Conservation (phyloP, 1,140 invertebrate species). For the Grapholita molesta region DNA sequence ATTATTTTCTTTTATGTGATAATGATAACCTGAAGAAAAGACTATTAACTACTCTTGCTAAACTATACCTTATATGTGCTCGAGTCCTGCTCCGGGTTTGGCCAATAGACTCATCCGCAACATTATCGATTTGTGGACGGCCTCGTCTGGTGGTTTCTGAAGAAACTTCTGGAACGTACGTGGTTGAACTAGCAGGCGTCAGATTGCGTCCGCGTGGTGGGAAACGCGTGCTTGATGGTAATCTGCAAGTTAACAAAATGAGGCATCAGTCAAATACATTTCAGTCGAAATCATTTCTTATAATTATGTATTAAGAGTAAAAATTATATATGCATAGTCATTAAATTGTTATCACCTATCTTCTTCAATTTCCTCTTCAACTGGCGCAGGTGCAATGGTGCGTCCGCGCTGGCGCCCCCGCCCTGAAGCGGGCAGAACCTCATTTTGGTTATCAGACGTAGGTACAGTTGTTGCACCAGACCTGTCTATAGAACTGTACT, state of each 20-base stretch:
- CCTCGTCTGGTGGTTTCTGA: constrained; percentile 72
- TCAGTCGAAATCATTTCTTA: no score
- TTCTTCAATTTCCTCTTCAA: constrained; percentile 77
- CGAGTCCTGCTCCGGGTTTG: constrained; percentile 72
- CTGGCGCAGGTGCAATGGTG: constrained; percentile 75
- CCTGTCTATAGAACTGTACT: constrained; percentile 84
- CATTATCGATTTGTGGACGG: constrained; percentile 65
- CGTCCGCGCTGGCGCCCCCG: constrained; percentile 79
- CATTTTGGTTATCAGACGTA: constrained; percentile 81
- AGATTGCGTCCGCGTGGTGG: constrained; percentile 84
- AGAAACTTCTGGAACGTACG: constrained; percentile 53
- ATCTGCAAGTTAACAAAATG: constrained; percentile 65
- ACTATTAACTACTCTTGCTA: no score
- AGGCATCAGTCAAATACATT: constrained; percentile 22
- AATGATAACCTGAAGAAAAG: no score
- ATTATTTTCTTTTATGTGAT: no score
- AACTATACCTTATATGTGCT: constrained; percentile 72
- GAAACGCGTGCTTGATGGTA: constrained; percentile 88
- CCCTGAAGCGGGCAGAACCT: constrained; percentile 81
- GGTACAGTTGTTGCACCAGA: constrained; percentile 69
- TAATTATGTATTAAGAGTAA: no score
- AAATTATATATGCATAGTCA: constrained; percentile 11
- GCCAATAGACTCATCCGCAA: constrained; percentile 70
- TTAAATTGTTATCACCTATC: constrained; percentile 56
- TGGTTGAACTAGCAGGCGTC: constrained; percentile 60